Evolutionary conservation across 2,888 invertebrate species (phyloP), one percentile per base, ranked within the genome.

Genomic region (Idaea biselata): DNA sequence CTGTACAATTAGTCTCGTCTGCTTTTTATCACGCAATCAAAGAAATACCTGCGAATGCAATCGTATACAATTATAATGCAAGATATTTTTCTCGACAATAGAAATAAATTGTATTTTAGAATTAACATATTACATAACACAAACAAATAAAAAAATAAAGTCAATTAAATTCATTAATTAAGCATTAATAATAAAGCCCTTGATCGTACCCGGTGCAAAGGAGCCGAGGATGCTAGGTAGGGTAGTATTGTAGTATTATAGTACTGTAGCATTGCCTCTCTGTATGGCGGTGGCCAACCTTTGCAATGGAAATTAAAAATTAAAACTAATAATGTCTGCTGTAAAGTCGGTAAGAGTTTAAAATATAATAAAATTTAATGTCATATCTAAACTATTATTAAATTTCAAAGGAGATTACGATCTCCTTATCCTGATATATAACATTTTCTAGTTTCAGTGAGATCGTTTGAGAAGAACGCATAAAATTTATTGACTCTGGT

Each of bases 391-490:
- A 75, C 80, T 77, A 84, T 84, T 86, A 87, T 86, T 83, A 86
- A 86, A 88, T 85, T 86, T 88, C 80, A 78, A 78, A 84, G 74
- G 79, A 82, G 82, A 86, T 88, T 87, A 86, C 79, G 81, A 82
- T 84, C 80, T 78, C 80, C 78, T 83, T 84, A 85, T 86, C 81
- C 82, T 86, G 80, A 84, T 84, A 81, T 85, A 86, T 82, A 83
- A 84, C 79, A 78, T 82, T 84, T 79, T 83, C 80, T 78, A 73
- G 76, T 77, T 77, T 74, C 67, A 71, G 81, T 73, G 73, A 80
- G 80, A 76, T 81, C 82, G 80, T 84, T 84, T 79, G 73, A 81
- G 77, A 79, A 78, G 78, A 80, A 78, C 76, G 79, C 76, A 82
- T 80, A 78, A 82, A 81, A 83, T 84, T 81, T 87, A 88, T 87